Evolutionary conservation across 2,113 vertebrate species (phyloP).

Genomic region (Cyanoderma ruficeps): DNA sequence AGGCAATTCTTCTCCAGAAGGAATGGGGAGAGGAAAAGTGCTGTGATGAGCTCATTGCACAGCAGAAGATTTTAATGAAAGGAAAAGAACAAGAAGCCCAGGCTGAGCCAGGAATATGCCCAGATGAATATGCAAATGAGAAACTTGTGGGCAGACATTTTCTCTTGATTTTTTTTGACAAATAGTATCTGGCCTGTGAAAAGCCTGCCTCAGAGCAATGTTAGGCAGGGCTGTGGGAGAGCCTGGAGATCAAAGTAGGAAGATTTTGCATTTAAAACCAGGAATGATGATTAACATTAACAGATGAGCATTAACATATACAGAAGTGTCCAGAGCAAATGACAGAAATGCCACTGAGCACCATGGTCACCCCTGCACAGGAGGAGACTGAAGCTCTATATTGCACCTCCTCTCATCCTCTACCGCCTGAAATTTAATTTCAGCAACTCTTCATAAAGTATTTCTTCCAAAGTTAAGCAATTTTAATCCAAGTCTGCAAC

Average conservation of each 20-base stretch:
- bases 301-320: background rate
- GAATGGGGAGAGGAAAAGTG: background rate
- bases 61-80: slow-evolving; percentile 32
- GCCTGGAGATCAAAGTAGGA: background rate
- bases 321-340: background rate
- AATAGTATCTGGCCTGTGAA: background rate
- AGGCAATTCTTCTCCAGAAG: background rate
- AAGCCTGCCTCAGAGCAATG: background rate
- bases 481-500: background rate
- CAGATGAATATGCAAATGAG: slow-evolving; percentile 26
- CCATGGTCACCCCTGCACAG: background rate
- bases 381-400: background rate
- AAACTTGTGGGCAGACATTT: background rate
- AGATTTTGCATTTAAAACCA: background rate
- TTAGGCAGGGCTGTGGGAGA: background rate
- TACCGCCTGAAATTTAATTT: background rate
- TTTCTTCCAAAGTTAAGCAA: background rate
- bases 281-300: background rate
- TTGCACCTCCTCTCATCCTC: background rate
- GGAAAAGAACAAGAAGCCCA: background rate
- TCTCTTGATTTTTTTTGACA: background rate
- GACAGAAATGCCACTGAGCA: background rate
- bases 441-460: background rate
- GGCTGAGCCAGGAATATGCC: background rate
- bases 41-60: slow-evolving; percentile 24